phyloP scores from a whole-genome alignment of 1,140 invertebrate species.

The Linepithema humile region DNA sequence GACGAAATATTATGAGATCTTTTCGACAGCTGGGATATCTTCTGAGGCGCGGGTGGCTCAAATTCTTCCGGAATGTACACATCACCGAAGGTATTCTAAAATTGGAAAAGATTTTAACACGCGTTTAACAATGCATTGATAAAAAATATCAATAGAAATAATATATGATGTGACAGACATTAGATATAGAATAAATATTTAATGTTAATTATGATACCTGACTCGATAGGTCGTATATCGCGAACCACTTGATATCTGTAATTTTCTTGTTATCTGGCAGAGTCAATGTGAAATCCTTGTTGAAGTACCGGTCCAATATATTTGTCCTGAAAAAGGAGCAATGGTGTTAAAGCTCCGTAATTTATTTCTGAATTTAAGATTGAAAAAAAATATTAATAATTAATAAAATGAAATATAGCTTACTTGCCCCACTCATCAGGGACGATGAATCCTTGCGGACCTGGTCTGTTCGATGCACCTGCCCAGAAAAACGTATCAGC shows the following conservation, averaged over 20 bases:
- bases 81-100: slow-evolving; percentile 93
- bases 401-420: slow-evolving; percentile 77
- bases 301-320: slow-evolving; percentile 92
- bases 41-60: slow-evolving; percentile 92
- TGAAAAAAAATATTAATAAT: background rate
- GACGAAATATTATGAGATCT: slow-evolving; percentile 89
- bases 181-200: too few relatives aligned
- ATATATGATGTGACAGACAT: too few relatives aligned
- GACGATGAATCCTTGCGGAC: slow-evolving; percentile 95
- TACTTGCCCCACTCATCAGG: slow-evolving; percentile 94
- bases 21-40: slow-evolving; percentile 89
- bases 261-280: slow-evolving; percentile 95
- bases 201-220: slow-evolving; percentile 84
- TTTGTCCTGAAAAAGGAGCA: slow-evolving; percentile 89
- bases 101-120: slow-evolving; percentile 1
- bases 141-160: too few relatives aligned
- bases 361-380: background rate
- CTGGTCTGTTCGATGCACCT: slow-evolving; percentile 93
- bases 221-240: slow-evolving; percentile 93
- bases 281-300: slow-evolving; percentile 93
- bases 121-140: too few relatives aligned
- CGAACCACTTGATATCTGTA: slow-evolving; percentile 95
- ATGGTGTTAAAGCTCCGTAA: background rate
- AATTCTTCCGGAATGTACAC: slow-evolving; percentile 96
- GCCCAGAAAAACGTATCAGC: slow-evolving; percentile 97